phyloP scores from a whole-genome alignment of 2,888 invertebrate species.

The Eristalis intricaria region DNA sequence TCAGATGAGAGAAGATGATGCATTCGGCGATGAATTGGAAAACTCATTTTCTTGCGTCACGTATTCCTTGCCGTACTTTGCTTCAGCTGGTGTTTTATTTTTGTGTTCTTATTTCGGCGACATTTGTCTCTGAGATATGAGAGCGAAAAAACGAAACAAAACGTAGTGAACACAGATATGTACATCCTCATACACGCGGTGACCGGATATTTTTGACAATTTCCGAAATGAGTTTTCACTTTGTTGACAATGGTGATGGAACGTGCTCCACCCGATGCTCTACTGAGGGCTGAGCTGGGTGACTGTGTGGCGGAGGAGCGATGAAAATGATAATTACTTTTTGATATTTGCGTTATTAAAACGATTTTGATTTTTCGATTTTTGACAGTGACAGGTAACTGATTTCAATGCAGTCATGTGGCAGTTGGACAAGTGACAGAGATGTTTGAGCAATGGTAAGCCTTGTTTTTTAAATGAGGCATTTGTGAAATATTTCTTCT shows the following conservation, averaged over 20 bases:
- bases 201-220: constrained; percentile 28
- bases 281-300: background rate
- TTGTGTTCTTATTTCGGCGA: background rate
- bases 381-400: background rate
- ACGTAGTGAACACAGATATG: background rate
- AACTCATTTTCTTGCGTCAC: constrained; percentile 28
- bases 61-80: background rate
- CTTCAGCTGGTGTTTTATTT: background rate
- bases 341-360: background rate
- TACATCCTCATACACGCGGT: background rate
- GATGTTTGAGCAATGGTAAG: background rate
- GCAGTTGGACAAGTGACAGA: background rate
- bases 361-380: background rate
- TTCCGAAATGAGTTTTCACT: constrained; percentile 29
- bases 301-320: background rate
- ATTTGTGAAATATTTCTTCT: too few relatives aligned
- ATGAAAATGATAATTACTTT: constrained; percentile 3
- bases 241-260: background rate
- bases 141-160: background rate
- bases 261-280: background rate
- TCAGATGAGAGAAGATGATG: background rate
- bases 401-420: background rate
- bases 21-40: background rate
- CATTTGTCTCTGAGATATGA: constrained; percentile 5
- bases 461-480: background rate